Conservation (phyloP, 1,140 invertebrate genomes). For the Apis laboriosa region DNA sequence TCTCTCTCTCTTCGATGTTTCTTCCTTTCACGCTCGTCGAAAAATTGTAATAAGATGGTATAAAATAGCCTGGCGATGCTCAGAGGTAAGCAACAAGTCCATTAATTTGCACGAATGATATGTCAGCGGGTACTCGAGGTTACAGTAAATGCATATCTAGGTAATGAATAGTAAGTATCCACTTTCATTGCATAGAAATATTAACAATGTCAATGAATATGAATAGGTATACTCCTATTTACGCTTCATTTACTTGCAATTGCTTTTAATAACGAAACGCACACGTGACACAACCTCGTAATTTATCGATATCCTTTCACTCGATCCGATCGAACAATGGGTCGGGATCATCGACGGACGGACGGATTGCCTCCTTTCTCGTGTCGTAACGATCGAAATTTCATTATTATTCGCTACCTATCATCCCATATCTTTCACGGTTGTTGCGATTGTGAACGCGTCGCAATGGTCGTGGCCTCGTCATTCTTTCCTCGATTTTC, state of each 20-base stretch:
- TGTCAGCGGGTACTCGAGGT: slow-evolving; percentile 8
- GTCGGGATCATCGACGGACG: no score
- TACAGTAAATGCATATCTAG: slow-evolving; percentile 9
- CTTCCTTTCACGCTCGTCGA: not conserved
- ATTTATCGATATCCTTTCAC: not conserved
- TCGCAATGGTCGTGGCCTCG: not conserved
- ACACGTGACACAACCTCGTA: no score
- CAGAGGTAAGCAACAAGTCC: not conserved
- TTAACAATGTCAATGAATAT: not conserved
- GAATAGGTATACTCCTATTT: not conserved
- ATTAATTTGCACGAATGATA: slow-evolving; percentile 3
- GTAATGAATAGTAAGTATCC: not conserved
- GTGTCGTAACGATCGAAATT: no score
- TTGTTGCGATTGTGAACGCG: no score
- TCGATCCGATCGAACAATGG: not conserved
- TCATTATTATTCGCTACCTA: no score
- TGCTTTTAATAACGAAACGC: not conserved
- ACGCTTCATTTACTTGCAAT: not conserved
- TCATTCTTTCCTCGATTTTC: not conserved
- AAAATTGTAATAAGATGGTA: not conserved
- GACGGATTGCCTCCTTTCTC: no score
- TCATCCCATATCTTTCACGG: no score
- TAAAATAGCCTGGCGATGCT: not conserved
- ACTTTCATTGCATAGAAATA: not conserved
- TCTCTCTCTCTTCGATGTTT: not conserved